A percentile compares a stretch with the other conserved stretches of the same genome.
Evolutionary conservation across 2,888 invertebrate genomes (phyloP).

Genomic region (Scaptomyza cyrtandrae): DNA sequence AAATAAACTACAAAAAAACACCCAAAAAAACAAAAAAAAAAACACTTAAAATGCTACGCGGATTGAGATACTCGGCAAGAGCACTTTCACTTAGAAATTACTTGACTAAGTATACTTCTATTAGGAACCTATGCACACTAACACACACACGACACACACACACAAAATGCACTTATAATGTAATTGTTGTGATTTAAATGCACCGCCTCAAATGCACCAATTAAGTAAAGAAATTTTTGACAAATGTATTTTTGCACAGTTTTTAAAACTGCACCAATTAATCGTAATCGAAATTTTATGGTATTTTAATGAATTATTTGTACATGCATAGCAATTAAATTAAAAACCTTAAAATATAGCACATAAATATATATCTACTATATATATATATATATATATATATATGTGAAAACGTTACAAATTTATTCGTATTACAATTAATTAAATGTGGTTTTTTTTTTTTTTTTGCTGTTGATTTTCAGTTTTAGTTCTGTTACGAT

Average conservation of each 20-base stretch:
- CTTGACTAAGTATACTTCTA: constrained; percentile 33
- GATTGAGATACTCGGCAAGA: constrained; percentile 38
- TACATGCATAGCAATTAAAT: constrained; percentile 53
- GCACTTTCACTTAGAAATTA: constrained; percentile 37
- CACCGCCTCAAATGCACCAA: constrained; percentile 79
- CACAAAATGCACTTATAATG: constrained; percentile 71
- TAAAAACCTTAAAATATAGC: constrained; percentile 13
- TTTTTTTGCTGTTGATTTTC: background rate
- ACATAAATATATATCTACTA: constrained; percentile 12
- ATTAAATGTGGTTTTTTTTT: constrained; percentile 34
- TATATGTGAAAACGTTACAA: constrained; percentile 28
- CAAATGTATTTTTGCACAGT: constrained; percentile 76
- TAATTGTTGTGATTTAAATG: constrained; percentile 78
- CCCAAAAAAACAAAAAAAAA: no score
- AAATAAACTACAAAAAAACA: constrained; percentile 4
- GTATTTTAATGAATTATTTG: constrained; percentile 56
- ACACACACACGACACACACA: constrained; percentile 13
- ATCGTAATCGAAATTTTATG: constrained; percentile 51
- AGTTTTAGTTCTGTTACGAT: constrained; percentile 42
- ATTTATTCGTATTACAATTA: constrained; percentile 35
- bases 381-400: constrained; percentile 12
- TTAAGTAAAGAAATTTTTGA: constrained; percentile 55
- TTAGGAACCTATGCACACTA: constrained; percentile 31
- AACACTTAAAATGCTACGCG: constrained; percentile 35
- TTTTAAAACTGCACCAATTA: constrained; percentile 68